These are phyloP conservation scores for Himantopus leucocephalus DNA, from an alignment of 2,113 vertebrate genomes.

Conservation along the genomic window DNA sequence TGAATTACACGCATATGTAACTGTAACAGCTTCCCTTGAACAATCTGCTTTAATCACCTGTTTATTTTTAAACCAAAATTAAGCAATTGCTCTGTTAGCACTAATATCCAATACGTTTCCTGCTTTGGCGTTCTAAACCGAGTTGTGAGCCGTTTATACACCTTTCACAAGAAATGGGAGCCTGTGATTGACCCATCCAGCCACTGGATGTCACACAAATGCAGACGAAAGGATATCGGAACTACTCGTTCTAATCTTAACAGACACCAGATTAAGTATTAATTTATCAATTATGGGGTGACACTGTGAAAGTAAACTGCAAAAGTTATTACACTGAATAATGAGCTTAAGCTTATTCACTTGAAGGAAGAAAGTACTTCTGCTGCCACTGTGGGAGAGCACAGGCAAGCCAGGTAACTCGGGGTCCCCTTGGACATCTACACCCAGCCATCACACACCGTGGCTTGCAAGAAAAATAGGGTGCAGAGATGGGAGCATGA, in stretches of 20 bases:
- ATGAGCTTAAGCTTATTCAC: neutral
- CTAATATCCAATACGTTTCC: neutral
- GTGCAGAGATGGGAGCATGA: neutral
- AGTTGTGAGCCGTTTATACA: neutral
- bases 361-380: neutral
- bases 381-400: neutral
- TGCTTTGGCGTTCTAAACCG: neutral
- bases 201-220: conserved; percentile 74
- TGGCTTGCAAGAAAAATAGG: neutral
- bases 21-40: neutral
- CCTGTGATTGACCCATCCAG: conserved; percentile 51
- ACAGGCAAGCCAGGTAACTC: neutral
- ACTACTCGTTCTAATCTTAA: neutral
- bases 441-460: too few species aligned
- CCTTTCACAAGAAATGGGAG: neutral
- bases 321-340: neutral
- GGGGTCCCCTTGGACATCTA: neutral
- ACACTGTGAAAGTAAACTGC: neutral
- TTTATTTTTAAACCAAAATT: neutral
- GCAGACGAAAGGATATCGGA: conserved; percentile 23
- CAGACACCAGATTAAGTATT: neutral
- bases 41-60: neutral
- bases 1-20: neutral
- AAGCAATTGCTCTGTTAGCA: neutral
- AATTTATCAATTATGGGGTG: neutral